A percentile compares a stretch with the other conserved stretches of the same genome.
These are phyloP conservation scores for Luperina nickerlii DNA, from an alignment of 2,888 invertebrate genomes.

Conservation along the genomic window DNA sequence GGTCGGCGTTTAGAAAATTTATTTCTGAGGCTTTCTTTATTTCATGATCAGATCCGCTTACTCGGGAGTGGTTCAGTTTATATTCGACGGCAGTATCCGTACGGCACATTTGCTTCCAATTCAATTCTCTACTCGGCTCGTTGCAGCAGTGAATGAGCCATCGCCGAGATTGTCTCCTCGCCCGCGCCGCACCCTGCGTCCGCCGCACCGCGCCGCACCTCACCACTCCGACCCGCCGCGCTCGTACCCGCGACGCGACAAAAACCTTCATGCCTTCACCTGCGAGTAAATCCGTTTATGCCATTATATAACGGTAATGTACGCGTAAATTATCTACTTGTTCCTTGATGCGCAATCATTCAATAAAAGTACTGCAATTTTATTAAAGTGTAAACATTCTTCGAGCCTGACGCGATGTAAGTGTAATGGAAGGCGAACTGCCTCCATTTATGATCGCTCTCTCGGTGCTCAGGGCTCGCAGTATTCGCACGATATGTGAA, in stretches of 20 bases:
- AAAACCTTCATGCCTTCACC: constrained; percentile 72
- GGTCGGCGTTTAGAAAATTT: constrained; percentile 68
- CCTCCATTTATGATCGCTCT: constrained; percentile 39
- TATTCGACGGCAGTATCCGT: constrained; percentile 84
- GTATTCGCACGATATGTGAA: constrained; percentile 63
- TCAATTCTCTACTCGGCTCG: constrained; percentile 88
- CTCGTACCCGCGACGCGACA: constrained; percentile 54
- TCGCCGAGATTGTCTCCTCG: constrained; percentile 84
- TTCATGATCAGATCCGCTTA: constrained; percentile 76
- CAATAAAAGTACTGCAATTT: constrained; percentile 63
- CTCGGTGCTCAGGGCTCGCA: constrained; percentile 25
- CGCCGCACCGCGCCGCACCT: constrained; percentile 44
- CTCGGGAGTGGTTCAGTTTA: constrained; percentile 84
- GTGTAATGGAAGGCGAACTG: constrained; percentile 35
- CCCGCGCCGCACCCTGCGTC: constrained; percentile 68
- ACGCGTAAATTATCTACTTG: constrained; percentile 70
- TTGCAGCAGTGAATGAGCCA: constrained; percentile 88
- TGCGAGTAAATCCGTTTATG: constrained; percentile 71
- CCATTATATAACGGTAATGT: constrained; percentile 70
- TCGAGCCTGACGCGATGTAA: constrained; percentile 22
- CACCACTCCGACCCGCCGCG: constrained; percentile 13
- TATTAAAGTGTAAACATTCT: constrained; percentile 52
- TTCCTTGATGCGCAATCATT: constrained; percentile 65
- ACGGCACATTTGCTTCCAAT: constrained; percentile 89
- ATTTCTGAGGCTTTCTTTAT: constrained; percentile 72